Evolutionary conservation across 2,888 invertebrate genomes (phyloP).

Genomic region (Oeneis ivallda): DNA sequence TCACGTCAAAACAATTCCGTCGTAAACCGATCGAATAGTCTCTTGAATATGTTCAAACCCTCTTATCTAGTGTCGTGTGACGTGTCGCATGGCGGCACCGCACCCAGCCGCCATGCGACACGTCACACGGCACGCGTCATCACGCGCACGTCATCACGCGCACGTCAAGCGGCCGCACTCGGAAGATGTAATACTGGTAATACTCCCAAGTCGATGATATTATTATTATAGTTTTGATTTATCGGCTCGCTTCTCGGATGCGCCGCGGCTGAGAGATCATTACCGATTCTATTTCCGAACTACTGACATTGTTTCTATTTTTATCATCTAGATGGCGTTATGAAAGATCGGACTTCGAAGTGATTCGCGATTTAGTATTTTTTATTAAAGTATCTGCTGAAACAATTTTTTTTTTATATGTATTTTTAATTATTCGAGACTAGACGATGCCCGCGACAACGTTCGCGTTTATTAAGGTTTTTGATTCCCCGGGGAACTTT

Average conservation of each 20-base stretch:
- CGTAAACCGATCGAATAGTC: no score
- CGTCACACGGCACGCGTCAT: constrained; percentile 30
- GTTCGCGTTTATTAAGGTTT: no score
- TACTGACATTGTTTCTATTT: constrained; percentile 58
- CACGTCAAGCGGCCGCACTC: constrained; percentile 29
- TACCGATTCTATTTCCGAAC: constrained; percentile 61
- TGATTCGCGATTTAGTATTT: no score
- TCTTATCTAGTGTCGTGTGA: not conserved
- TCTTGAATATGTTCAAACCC: no score
- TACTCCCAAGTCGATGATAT: constrained; percentile 62
- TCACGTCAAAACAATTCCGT: no score
- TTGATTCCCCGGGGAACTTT: no score
- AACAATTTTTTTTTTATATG: no score
- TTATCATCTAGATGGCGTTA: constrained; percentile 39
- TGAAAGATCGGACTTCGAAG: no score
- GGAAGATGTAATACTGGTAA: constrained; percentile 28
- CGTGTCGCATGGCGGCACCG: not conserved
- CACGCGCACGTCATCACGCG: constrained; percentile 35
- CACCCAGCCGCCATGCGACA: no score
- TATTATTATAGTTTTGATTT: constrained; percentile 72
- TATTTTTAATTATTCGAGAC: no score
- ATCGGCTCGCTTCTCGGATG: constrained; percentile 62
- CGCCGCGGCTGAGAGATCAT: constrained; percentile 68
- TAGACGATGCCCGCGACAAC: no score
- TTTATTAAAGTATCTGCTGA: no score